Base-by-base conservation (phyloP, 1,140 invertebrate species). In the Caenorhabditis remanei region DNA sequence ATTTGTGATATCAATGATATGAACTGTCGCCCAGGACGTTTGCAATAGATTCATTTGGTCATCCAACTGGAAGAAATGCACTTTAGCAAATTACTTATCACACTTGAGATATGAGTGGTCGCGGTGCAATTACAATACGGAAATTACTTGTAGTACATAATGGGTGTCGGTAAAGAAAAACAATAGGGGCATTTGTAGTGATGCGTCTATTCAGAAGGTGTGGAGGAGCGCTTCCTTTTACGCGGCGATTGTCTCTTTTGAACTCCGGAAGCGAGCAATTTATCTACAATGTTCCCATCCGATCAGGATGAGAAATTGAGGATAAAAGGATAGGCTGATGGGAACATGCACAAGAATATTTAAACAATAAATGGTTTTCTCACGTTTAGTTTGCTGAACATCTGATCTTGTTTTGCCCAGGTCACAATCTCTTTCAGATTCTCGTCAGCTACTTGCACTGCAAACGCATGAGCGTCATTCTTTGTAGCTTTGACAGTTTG, bases 241-340 rank as follows among this genome's bases (percentile, higher is more conserved):
- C 46, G n/a, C 11, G 43, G 41, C 19, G 41, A 46, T 71, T n/a
- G 67, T 43, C 40, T n/a, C 46, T 43, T 79, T 79, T 79, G 71
- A 79, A 53, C 71, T 50, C 71, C 71, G 71, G 71, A 79, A 79
- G 71, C 71, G 71, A 79, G 71, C 71, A 79, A 79, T 79, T 79
- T 32, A 79, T 79, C 71, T 32, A n/a, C 9, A 79, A 21, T 21
- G 40, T 79, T 79, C 71, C 46, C 71, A 79, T 79, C 46, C 11
- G 9, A 50, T 79, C 46, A 24, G n/a, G 71, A 50, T 79, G 43
- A 11, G 71, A 79, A 79, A 21, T 21, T 21, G 71, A 48, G 43
- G 21, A 50, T 50, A 79, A 79, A 79, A 79, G 13, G 24, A 8
- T 6, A 46, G 46, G 32, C 32, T 79, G 46, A 50, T 79, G 71